Evolutionary conservation across 1,140 invertebrate genomes (phyloP), one percentile per base, ranked within the genome.

Genomic region (Bombus waltoni): DNA sequence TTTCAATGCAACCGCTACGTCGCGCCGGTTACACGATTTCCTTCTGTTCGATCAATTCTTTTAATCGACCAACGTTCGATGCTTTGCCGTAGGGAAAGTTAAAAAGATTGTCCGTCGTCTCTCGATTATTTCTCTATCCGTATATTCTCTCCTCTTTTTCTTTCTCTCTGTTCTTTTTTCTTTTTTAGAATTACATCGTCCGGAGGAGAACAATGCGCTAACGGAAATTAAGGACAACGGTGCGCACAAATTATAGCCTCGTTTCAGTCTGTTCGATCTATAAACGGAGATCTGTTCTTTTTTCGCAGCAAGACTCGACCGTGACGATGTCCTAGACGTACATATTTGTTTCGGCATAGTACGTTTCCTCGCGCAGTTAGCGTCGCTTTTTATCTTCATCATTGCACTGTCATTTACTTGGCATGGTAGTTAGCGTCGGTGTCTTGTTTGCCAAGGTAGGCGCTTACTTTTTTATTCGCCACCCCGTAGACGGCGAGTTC

Each of bases 401-500:
- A 35, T 74, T 68, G 32, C 28, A 35, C 57, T 74, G 47, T 53
- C 78, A 81, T 85, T 81, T 85, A 74, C 71, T 74, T 71, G 70
- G 28, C 66, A 13, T 38, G 44, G 66, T 81, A 80, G 74, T 85
- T 78, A 81, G 22, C 53, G 73, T 62, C 62, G 53, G 53, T 59
- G 73, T 79, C 57, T 76, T 59, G 70, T 75, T 59, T 47, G 66
- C 72, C 62, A 72, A 81, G 70, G 83, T 35, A 85, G 59, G 65
- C 72, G 83, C 73, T 75, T 73, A 47, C 81, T 81, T 91, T 88
- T 90, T 89, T 88, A 84, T 90, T 91, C 78, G 88, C 88, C 89
- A 92, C 87, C 87, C 86, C 70, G 79, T 88, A 88, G 88, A 91
- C 85, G 86, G 59, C 87, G 89, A 90, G 87, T 91, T 90, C 89